Conservation (phyloP, 2,888 invertebrate genomes). For the Hypercompe scribonia region DNA sequence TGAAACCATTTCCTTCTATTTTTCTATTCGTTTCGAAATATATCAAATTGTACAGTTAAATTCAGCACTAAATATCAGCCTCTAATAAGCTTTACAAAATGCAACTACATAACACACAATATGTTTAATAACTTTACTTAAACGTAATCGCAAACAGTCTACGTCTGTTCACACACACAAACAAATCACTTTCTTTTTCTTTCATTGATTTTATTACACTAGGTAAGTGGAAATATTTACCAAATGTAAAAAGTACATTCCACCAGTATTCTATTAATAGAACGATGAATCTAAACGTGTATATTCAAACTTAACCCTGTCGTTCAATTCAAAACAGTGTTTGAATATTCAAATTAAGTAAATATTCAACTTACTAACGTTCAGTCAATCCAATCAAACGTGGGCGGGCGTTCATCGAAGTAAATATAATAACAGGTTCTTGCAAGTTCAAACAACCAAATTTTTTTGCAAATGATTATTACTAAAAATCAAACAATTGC, state of each 20-base stretch:
- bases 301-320: not conserved
- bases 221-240: not conserved
- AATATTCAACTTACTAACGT: slow-evolving; percentile 31
- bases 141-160: not conserved
- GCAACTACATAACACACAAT: not conserved
- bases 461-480: slow-evolving; percentile 2
- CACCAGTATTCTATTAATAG: not conserved
- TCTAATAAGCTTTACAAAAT: not conserved
- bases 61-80: not conserved
- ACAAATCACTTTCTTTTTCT: not conserved
- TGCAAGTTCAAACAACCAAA: slow-evolving; percentile 20
- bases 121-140: not conserved
- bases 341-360: slow-evolving; percentile 39
- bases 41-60: too few relatives aligned
- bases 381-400: slow-evolving; percentile 42
- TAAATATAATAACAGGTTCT: slow-evolving; percentile 35
- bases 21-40: too few relatives aligned
- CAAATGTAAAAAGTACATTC: not conserved
- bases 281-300: not conserved
- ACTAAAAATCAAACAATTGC: too few relatives aligned
- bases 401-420: slow-evolving; percentile 42
- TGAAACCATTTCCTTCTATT: too few relatives aligned
- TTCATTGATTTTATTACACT: not conserved
- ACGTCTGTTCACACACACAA: not conserved
- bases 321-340: slow-evolving; percentile 6